phyloP scores from a whole-genome alignment of 2,888 invertebrate genomes.

The Stenichneumon culpator region DNA sequence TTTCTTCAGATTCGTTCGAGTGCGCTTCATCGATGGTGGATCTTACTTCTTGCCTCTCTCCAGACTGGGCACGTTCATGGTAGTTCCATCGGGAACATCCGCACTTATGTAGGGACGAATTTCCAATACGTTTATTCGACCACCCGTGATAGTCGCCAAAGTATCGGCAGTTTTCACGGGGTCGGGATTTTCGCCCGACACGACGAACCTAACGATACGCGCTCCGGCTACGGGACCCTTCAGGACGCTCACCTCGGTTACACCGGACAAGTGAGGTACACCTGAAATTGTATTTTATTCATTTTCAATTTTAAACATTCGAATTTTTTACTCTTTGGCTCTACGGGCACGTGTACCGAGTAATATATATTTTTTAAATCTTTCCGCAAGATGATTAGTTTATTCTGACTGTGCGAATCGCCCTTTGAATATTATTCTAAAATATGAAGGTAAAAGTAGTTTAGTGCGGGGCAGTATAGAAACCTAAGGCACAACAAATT shows the following conservation, averaged over 20 bases:
- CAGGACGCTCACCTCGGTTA: constrained; percentile 90
- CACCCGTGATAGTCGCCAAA: constrained; percentile 92
- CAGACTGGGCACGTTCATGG: constrained; percentile 64
- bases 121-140: constrained; percentile 91
- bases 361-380: too few relatives aligned
- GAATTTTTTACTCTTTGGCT: neutral
- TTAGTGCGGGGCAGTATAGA: neutral
- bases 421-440: neutral
- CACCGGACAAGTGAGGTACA: constrained; percentile 91
- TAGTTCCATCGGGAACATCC: constrained; percentile 70
- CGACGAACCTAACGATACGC: constrained; percentile 92
- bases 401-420: too few relatives aligned
- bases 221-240: constrained; percentile 89
- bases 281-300: constrained; percentile 83
- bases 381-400: too few relatives aligned
- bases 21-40: neutral
- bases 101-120: constrained; percentile 88
- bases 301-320: neutral
- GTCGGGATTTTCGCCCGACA: constrained; percentile 92
- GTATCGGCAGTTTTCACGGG: constrained; percentile 91
- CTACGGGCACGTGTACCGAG: too few relatives aligned
- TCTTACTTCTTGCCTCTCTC: constrained; percentile 78
- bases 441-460: neutral
- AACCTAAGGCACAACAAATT: neutral
- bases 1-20: too few relatives aligned